Conservation (phyloP, 2,888 invertebrate species). For the Lochmaea capreae region DNA sequence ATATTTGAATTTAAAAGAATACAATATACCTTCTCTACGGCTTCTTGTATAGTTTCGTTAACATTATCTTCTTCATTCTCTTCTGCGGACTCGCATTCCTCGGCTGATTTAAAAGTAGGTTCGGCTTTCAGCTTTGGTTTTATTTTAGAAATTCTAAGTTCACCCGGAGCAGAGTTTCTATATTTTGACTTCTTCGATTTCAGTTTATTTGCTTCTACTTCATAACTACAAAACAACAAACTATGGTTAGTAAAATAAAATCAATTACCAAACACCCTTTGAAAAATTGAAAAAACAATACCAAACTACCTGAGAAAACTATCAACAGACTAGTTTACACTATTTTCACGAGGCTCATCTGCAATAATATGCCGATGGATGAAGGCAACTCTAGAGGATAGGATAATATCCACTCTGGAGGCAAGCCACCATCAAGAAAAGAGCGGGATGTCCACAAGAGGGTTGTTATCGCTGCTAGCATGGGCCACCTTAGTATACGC, state of each 20-base stretch:
- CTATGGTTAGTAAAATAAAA: neutral
- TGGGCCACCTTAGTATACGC: too few relatives aligned
- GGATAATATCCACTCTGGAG: too few relatives aligned
- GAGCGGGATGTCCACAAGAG: too few relatives aligned
- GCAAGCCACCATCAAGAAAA: too few relatives aligned
- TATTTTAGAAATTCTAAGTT: slow-evolving; percentile 69
- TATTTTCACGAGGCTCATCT: too few relatives aligned
- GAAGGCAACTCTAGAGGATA: too few relatives aligned
- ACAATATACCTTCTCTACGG: slow-evolving; percentile 24
- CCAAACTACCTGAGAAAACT: too few relatives aligned
- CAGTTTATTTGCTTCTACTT: slow-evolving; percentile 58
- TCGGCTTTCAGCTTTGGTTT: slow-evolving; percentile 81
- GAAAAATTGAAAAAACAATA: too few relatives aligned
- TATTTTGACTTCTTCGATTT: slow-evolving; percentile 55
- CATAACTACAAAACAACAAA: slow-evolving; percentile 65
- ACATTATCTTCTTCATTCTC: slow-evolving; percentile 45
- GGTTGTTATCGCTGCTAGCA: too few relatives aligned
- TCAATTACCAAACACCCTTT: neutral
- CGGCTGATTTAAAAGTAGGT: slow-evolving; percentile 73
- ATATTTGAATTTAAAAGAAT: neutral
- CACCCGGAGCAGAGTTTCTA: slow-evolving; percentile 54
- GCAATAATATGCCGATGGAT: too few relatives aligned
- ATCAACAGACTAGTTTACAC: too few relatives aligned
- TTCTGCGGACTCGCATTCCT: slow-evolving; percentile 55
- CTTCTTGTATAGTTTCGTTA: slow-evolving; percentile 27